Evolutionary conservation across 2,797 vertebrate species (phyloP), one percentile per base, ranked within the genome.

Genomic region (Coregonus sp.): DNA sequence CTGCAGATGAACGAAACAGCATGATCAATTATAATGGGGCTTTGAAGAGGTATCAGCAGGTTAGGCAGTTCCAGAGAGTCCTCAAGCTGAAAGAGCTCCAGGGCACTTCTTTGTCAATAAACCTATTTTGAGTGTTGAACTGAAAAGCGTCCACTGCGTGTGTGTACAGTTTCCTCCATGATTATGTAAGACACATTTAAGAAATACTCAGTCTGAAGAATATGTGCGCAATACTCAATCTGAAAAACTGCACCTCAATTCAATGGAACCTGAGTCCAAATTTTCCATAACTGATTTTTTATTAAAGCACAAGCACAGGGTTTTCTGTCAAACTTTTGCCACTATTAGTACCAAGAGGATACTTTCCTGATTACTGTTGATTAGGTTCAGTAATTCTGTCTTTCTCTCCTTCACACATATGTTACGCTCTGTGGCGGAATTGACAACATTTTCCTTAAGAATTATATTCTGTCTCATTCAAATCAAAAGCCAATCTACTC

Each of bases 381-480:
- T 83, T 63, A 78, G 72, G 70, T 79, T 76, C 73, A 75, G 7
- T 82, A 84, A 84, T 76, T 74, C 16, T 50, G 73, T 50, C 52
- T 83, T 61, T 4, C 25, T 61, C 40, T 75, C 61, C 35, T 73
- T 78, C 61, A 75, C 65, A 14, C 68, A 80, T 2, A 7, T 1
- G 52, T 75, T 78, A 18, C 15, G 35, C 29, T 75, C 59, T 67
- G 14, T 66, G 52, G 54, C 2, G 59, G 74, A 67, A 83, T 76
- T 81, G 71, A 59, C n/a, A 73, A 29, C n/a, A 47, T 6, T 81
- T 84, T 87, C 72, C 81, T 77, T 12, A 2, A 66, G 66, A 75
- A 82, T 79, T 70, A 4, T 25, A n/a, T 73, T 61, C 31, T 35
- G 51, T 79, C 52, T 67, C 50, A 51, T 0, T 74, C 5, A 73